Conservation (phyloP, 2,888 invertebrate species). For the Alsophila aescularia region DNA sequence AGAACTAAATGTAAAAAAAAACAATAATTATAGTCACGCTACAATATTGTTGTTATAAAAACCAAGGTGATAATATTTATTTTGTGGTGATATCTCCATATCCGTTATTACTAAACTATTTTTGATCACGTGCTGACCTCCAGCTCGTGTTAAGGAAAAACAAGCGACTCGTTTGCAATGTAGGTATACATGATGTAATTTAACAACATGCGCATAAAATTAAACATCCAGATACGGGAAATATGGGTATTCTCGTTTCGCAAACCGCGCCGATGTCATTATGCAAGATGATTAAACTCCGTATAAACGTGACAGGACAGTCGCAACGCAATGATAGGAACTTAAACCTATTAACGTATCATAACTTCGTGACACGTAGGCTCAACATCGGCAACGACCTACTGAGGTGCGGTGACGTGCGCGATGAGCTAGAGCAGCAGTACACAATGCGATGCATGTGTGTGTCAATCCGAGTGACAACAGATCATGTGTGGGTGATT, state of each 20-base stretch:
- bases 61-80: no score
- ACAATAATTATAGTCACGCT: neutral
- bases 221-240: constrained; percentile 1
- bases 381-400: constrained; percentile 43
- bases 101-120: constrained; percentile 22
- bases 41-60: neutral
- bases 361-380: no score
- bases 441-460: neutral
- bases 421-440: constrained; percentile 17
- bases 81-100: constrained; percentile 19
- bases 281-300: neutral
- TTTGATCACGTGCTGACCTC: constrained; percentile 19
- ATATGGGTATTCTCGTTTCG: constrained; percentile 1
- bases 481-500: constrained; percentile 5
- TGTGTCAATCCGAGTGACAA: constrained; percentile 6
- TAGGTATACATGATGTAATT: constrained; percentile 4
- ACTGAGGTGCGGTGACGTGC: constrained; percentile 39
- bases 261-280: neutral
- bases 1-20: constrained; percentile 6
- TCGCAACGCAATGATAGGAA: neutral
- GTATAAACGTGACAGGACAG: neutral
- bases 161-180: constrained; percentile 9
- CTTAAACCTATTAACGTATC: constrained; percentile 3
- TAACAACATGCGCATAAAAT: constrained; percentile 9
- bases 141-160: constrained; percentile 11